These are phyloP conservation scores for Halesus radiatus DNA, from an alignment of 1,140 invertebrate genomes.

Conservation along the genomic window DNA sequence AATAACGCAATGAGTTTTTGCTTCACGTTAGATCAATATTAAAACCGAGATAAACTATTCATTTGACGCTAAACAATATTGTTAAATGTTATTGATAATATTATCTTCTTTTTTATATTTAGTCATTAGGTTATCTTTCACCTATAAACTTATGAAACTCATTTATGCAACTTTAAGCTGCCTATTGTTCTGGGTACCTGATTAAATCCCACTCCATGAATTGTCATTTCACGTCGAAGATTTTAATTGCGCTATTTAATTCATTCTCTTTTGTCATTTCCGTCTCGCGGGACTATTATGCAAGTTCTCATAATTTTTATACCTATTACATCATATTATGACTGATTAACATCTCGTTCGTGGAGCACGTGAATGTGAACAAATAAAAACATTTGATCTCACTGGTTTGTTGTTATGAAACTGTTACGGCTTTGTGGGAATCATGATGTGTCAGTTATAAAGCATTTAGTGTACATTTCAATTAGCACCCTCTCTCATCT, in stretches of 20 bases:
- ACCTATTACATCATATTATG: too few species aligned
- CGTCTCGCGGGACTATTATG: neutral
- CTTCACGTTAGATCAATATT: too few species aligned
- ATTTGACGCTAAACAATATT: too few species aligned
- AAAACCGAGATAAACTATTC: too few species aligned
- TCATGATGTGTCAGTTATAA: too few species aligned
- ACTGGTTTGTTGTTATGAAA: neutral
- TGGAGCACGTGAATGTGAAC: neutral
- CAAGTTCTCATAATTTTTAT: neutral
- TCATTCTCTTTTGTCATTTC: constrained; percentile 3
- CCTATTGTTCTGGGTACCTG: neutral
- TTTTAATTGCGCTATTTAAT: too few species aligned
- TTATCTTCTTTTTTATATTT: too few species aligned
- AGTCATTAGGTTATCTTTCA: neutral
- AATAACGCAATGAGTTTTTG: too few species aligned
- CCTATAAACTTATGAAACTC: neutral
- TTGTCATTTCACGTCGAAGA: neutral
- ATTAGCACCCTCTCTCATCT: too few species aligned
- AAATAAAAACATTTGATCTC: neutral
- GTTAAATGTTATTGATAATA: too few species aligned
- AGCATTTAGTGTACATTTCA: too few species aligned
- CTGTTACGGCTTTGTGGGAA: neutral
- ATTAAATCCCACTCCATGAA: neutral
- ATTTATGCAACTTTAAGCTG: constrained; percentile 7
- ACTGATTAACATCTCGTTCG: too few species aligned